Evolutionary conservation across 2,888 invertebrate species (phyloP).

Genomic region (Hirtodrosophila alboralis): DNA sequence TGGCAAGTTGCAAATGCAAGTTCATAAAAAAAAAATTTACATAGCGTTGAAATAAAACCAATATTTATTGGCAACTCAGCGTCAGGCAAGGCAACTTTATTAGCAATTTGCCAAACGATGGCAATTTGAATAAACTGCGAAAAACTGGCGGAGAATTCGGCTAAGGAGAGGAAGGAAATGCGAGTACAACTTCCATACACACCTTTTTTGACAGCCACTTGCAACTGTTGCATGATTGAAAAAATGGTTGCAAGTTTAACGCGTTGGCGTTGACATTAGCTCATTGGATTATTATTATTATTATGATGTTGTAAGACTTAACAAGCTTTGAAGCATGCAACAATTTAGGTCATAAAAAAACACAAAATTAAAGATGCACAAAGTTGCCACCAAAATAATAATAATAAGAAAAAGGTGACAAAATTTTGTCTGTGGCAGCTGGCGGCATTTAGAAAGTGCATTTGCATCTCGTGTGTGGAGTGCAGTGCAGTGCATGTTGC

Average conservation of each 20-base stretch:
- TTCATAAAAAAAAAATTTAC: constrained; percentile 53
- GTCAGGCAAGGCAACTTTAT: constrained; percentile 66
- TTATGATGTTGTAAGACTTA: constrained; percentile 44
- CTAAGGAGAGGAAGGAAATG: constrained; percentile 14
- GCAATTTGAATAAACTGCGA: constrained; percentile 68
- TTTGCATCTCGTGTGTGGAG: constrained; percentile 36
- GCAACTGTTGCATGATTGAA: constrained; percentile 45
- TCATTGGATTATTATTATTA: too few species aligned
- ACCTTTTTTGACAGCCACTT: constrained; percentile 25
- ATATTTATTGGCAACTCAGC: constrained; percentile 61
- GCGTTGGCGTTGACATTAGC: constrained; percentile 36
- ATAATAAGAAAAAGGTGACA: too few species aligned
- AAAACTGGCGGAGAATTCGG: too few species aligned
- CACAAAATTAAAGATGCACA: too few species aligned
- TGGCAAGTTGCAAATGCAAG: constrained; percentile 27
- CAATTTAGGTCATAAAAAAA: too few species aligned
- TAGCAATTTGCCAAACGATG: constrained; percentile 67
- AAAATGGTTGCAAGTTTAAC: constrained; percentile 45
- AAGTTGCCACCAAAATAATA: too few species aligned
- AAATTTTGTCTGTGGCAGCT: not conserved
- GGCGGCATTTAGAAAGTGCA: constrained; percentile 53
- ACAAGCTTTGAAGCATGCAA: constrained; percentile 46
- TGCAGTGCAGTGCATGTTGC: too few species aligned
- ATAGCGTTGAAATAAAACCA: constrained; percentile 54
- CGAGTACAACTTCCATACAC: constrained; percentile 8